Evolutionary conservation across 2,797 vertebrate species (phyloP).

Genomic region (Notoglanidium macrostoma): DNA sequence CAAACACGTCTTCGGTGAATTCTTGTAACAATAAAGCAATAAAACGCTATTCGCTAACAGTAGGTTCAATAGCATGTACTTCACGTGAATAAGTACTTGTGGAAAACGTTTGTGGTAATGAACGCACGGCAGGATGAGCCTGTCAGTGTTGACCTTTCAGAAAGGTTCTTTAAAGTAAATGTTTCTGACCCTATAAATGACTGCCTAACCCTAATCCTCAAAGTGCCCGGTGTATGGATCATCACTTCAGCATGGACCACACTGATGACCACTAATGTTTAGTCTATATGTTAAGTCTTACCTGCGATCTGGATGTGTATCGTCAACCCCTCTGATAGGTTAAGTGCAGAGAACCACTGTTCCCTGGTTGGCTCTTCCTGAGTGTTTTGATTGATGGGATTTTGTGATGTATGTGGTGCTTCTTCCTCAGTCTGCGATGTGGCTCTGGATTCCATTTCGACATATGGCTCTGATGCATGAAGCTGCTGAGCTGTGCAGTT

Average conservation of each 20-base stretch:
- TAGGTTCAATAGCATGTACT: too few relatives aligned
- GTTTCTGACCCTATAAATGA: conserved; percentile 2
- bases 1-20: too few relatives aligned
- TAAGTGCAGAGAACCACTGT: conserved; percentile 72
- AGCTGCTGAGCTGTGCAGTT: conserved; percentile 59
- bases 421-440: conserved; percentile 53
- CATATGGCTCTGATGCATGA: conserved; percentile 63
- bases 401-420: conserved; percentile 59
- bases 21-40: too few relatives aligned
- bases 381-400: conserved; percentile 68
- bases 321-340: conserved; percentile 65
- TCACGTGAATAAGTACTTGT: too few relatives aligned
- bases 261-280: background rate
- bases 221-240: background rate
- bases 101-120: too few relatives aligned
- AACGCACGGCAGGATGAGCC: background rate
- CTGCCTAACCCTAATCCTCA: background rate
- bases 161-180: background rate
- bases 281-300: conserved; percentile 49
- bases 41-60: too few relatives aligned
- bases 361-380: conserved; percentile 77
- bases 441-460: conserved; percentile 69
- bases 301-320: conserved; percentile 70
- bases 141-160: background rate
- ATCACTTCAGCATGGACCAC: conserved; percentile 3